phyloP scores from a whole-genome alignment of 1,140 invertebrate genomes.

The Pogonognathellus flavescens region DNA sequence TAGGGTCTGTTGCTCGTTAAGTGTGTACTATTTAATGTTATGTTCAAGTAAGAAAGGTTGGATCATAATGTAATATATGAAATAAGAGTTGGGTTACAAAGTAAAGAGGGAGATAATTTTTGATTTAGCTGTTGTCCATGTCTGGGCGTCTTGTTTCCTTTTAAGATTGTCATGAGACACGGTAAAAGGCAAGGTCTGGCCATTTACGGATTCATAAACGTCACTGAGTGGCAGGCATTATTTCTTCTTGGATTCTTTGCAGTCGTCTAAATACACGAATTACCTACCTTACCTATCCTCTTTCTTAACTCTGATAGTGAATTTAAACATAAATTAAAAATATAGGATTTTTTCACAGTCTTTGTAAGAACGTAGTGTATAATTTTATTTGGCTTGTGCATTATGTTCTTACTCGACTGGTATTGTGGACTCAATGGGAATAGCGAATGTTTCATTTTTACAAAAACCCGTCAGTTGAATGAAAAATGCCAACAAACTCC shows the following conservation, averaged over 20 bases:
- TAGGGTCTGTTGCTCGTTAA: too few species aligned
- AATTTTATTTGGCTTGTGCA: too few species aligned
- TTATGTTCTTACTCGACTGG: too few species aligned
- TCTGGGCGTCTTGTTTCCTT: constrained; percentile 27
- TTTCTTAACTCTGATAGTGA: too few species aligned
- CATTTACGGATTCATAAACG: constrained; percentile 10
- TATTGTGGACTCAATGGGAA: too few species aligned
- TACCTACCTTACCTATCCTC: too few species aligned
- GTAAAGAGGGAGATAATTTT: constrained; percentile 44
- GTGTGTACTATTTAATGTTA: background rate
- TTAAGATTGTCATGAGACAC: constrained; percentile 1
- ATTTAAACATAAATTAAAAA: too few species aligned
- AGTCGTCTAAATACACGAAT: background rate
- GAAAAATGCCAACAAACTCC: background rate
- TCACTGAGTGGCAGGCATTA: background rate
- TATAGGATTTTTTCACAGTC: too few species aligned
- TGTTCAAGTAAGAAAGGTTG: background rate
- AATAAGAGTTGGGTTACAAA: constrained; percentile 25
- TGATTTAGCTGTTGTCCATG: constrained; percentile 6
- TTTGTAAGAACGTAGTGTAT: too few species aligned
- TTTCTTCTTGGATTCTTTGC: background rate
- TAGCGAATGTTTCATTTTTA: background rate
- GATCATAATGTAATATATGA: too few species aligned
- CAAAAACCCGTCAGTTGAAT: background rate
- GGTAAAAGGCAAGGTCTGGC: constrained; percentile 19